Conservation (phyloP, 2,888 invertebrate genomes). For the Polyploca ridens region DNA sequence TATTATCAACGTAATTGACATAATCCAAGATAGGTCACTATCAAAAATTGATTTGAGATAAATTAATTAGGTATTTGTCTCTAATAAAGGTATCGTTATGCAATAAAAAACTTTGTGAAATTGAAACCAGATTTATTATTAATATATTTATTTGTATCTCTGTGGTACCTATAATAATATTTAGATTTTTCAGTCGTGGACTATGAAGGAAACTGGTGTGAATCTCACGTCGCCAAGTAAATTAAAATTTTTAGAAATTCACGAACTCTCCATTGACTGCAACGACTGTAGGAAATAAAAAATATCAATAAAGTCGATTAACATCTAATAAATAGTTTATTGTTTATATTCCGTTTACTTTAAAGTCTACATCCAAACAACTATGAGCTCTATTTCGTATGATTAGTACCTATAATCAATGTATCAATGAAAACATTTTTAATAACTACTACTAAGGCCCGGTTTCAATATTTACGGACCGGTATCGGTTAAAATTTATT, state of each 20-base stretch:
- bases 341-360: neutral
- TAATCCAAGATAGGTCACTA: constrained; percentile 20
- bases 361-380: too few species aligned
- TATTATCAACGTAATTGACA: constrained; percentile 19
- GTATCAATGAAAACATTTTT: too few species aligned
- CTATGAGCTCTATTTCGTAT: too few species aligned
- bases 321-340: neutral
- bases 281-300: neutral
- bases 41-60: constrained; percentile 15
- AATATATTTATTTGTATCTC: too few species aligned
- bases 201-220: neutral
- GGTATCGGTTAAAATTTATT: too few species aligned
- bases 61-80: neutral
- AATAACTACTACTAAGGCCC: too few species aligned
- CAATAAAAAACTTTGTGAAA: neutral
- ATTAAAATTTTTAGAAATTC: neutral
- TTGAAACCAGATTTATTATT: neutral
- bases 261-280: neutral
- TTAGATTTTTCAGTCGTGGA: neutral
- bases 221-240: too few species aligned
- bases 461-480: too few species aligned
- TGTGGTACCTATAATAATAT: too few species aligned
- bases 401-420: too few species aligned
- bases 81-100: neutral
- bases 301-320: neutral